A percentile compares a stretch with the other conserved stretches of the same genome.
Evolutionary conservation across 2,888 invertebrate genomes (phyloP).

Genomic region (Didymodactylos carnosus): DNA sequence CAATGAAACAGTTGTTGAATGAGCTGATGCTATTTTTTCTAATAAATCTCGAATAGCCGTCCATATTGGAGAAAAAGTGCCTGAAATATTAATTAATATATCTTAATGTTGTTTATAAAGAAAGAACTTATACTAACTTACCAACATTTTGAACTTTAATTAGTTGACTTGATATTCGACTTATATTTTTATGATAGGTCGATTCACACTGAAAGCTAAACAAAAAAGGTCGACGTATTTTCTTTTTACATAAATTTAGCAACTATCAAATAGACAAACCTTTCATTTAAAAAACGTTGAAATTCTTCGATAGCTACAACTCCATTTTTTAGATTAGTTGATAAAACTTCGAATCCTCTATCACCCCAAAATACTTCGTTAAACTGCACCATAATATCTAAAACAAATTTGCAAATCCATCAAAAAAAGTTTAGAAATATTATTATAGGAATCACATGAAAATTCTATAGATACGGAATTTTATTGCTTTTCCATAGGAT

Average conservation of each 20-base stretch:
- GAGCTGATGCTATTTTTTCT: conserved; percentile 1
- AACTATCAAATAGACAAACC: not conserved
- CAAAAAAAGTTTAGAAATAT: too few relatives aligned
- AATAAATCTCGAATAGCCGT: not conserved
- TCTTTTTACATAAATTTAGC: not conserved
- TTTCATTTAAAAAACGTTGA: not conserved
- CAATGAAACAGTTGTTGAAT: not conserved
- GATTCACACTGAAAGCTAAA: conserved; percentile 1
- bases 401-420: too few relatives aligned
- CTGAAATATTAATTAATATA: too few relatives aligned
- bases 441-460: too few relatives aligned
- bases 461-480: too few relatives aligned
- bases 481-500: too few relatives aligned
- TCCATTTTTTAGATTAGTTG: conserved; percentile 8
- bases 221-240: not conserved
- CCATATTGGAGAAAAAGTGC: conserved; percentile 10
- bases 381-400: not conserved
- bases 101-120: too few relatives aligned
- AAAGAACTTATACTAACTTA: too few relatives aligned
- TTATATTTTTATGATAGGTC: not conserved
- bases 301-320: not conserved
- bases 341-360: conserved; percentile 7
- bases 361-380: conserved; percentile 6
- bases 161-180: not conserved
- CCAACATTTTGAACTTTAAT: conserved; percentile 4